These are phyloP conservation scores for Zapornia atra DNA, from an alignment of 2,113 vertebrate species.

Conservation along the genomic window DNA sequence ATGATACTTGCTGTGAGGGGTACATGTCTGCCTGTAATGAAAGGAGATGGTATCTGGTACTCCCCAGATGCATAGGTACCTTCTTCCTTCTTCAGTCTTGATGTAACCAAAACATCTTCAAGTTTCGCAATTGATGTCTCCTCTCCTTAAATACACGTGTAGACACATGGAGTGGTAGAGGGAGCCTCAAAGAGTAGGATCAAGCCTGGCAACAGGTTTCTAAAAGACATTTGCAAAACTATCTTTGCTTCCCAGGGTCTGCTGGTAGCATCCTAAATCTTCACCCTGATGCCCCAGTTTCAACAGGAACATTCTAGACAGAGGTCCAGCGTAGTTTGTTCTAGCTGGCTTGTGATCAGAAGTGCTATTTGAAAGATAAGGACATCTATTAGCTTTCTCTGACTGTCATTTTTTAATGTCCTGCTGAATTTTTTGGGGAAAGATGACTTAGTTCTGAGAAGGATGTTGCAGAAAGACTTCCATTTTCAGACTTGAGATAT, in stretches of 20 bases:
- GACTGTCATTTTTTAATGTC: not conserved
- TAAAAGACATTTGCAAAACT: not conserved
- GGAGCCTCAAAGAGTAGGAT: not conserved
- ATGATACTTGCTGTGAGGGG: not conserved
- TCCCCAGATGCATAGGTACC: not conserved
- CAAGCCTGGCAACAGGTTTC: not conserved
- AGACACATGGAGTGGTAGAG: rapidly evolving
- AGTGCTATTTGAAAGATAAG: not conserved
- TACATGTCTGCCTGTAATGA: not conserved
- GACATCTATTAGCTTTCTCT: not conserved
- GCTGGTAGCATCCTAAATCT: not conserved
- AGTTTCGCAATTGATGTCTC: not conserved
- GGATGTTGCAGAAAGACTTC: not conserved
- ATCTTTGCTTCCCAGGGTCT: not conserved
- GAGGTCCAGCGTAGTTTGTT: not conserved
- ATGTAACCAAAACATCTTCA: not conserved
- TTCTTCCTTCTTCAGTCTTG: not conserved
- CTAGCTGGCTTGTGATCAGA: not conserved
- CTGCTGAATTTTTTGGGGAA: not conserved
- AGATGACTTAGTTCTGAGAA: not conserved
- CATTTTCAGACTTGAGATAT: not conserved
- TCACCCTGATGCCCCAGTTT: not conserved
- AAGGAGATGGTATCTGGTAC: not conserved
- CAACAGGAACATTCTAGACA: not conserved
- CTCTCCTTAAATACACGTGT: not conserved